Base-by-base conservation (phyloP, 2,113 vertebrate species). In the Calidris pygmaea region DNA sequence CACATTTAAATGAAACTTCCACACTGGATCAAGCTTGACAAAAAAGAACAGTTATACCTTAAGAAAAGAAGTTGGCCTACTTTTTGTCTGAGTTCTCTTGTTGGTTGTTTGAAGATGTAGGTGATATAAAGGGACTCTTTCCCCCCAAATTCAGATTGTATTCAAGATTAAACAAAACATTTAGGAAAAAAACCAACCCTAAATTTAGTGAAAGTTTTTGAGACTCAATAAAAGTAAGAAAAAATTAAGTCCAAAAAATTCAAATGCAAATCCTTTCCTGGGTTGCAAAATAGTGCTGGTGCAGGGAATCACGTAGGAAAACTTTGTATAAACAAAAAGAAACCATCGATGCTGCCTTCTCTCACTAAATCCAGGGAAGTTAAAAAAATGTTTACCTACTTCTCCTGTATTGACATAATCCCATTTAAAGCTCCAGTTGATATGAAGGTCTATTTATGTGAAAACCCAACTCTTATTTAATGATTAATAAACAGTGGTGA, bases 1-100 rank as follows among this genome's bases (percentile, higher is more conserved):
- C 88, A 89, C 70, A 82, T 87, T 95, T 83, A 95, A 90, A 92
- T 85, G 66, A 84, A 90, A 82, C 39, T 89, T 93, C 58, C 48
- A 85, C 39, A 55, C 35, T 65, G 70, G 60, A 87, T 87, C 72
- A 87, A 72, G 41, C 35, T n/a, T 85, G 58, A 76, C 17, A 48
- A 93, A 96, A 93, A 85, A 65, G 63, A 78, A 41, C 52, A 93
- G 47, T 56, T 92, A 68, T 34, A 89, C 13, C n/a, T 84, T 53
- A 63, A 89, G 72, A 92, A 94, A 89, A 72, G 65, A 41, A 35
- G 13, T 18, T 90, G 86, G 35, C 60, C 70, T 94, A 72, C 60
- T 90, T 97, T 96, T 89, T 94, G n/a, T 75, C 56, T 89, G 39
- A 52, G 47, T 68, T 92, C 35, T 71, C 39, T 48, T 68, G 30